Evolutionary conservation across 1,140 invertebrate species (phyloP).

Genomic region (Apis laboriosa): DNA sequence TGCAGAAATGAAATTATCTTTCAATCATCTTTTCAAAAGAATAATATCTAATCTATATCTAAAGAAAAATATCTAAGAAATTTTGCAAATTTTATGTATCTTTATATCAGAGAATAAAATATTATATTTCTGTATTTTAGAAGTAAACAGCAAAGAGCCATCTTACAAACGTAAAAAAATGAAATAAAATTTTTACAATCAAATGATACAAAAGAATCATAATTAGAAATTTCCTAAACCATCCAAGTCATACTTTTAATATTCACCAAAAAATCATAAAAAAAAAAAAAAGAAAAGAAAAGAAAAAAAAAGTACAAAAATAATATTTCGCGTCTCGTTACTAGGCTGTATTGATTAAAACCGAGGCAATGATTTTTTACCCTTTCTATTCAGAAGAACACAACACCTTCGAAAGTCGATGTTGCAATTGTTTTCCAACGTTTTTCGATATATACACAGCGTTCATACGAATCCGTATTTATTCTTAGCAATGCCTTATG

Average conservation of each 20-base stretch:
- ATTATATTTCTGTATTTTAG: no score
- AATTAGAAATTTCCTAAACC: background rate
- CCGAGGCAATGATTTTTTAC: background rate
- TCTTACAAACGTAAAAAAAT: no score
- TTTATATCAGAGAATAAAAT: no score
- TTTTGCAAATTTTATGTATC: no score
- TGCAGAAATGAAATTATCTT: no score
- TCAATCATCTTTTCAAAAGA: no score
- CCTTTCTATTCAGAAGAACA: constrained; percentile 1
- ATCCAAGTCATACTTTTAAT: background rate
- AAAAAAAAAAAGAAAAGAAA: background rate
- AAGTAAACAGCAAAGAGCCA: no score
- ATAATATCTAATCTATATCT: no score
- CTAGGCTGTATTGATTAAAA: constrained; percentile 32
- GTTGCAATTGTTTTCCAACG: background rate
- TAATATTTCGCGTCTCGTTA: background rate
- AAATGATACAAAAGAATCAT: no score
- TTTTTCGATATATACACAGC: background rate
- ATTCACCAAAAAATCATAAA: background rate
- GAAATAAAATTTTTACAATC: no score
- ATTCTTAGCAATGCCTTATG: constrained; percentile 82
- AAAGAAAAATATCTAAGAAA: no score
- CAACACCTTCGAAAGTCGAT: background rate
- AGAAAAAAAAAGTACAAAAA: background rate
- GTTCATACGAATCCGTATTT: constrained; percentile 28